Conservation (phyloP, 2,113 vertebrate genomes). For the Pelvicachromis taeniatus region DNA sequence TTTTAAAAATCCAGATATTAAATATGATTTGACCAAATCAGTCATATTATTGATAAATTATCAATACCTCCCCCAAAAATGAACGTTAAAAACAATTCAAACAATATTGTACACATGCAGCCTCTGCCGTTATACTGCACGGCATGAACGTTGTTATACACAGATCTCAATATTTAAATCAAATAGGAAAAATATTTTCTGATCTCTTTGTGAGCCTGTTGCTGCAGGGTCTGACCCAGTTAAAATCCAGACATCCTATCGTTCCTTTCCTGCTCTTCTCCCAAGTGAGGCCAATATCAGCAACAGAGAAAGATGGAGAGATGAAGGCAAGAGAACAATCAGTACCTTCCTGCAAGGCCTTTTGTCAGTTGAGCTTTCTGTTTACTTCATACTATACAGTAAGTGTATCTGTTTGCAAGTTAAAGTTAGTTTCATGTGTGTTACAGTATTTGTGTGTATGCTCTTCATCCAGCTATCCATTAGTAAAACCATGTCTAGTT, state of each 20-base stretch:
- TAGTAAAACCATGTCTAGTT: not conserved
- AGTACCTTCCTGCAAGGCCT: not conserved
- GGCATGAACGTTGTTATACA: not conserved
- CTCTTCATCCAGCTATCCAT: not conserved
- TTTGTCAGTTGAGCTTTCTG: not conserved
- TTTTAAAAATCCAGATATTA: not conserved
- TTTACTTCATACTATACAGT: not conserved
- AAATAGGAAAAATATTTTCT: not conserved
- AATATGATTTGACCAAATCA: not conserved
- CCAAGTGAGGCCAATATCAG: constrained; percentile 6
- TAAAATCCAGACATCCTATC: constrained; percentile 14
- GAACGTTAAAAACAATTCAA: not conserved
- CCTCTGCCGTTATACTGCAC: not conserved
- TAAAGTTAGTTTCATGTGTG: not conserved
- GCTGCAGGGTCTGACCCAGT: constrained; percentile 44
- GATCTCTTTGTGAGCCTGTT: not conserved
- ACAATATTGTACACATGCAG: not conserved
- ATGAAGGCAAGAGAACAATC: not conserved
- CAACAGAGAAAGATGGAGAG: not conserved
- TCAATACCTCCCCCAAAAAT: not conserved
- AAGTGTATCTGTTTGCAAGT: not conserved
- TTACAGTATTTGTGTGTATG: not conserved
- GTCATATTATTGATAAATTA: not conserved
- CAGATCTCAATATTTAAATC: not conserved
- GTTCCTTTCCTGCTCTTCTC: not conserved